Evolutionary conservation across 2,888 invertebrate species (phyloP).

Genomic region (Brachyopa scutellaris): DNA sequence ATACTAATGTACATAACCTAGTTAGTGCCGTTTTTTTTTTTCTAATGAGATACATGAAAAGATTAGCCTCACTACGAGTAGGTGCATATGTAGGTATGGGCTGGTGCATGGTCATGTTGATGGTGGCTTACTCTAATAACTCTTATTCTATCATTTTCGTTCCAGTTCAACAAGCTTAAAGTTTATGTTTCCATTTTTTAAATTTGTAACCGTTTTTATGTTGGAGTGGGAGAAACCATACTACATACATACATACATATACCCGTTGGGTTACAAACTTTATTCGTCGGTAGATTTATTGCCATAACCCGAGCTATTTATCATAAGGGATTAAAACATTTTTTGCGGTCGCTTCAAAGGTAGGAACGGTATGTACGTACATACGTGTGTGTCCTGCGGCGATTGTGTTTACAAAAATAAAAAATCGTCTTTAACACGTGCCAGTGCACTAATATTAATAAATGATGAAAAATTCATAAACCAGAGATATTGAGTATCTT

Average conservation of each 20-base stretch:
- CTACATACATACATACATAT: too few relatives aligned
- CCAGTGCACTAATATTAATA: not conserved
- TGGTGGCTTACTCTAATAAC: conserved; percentile 12
- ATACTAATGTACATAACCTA: conserved; percentile 66
- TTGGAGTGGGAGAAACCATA: not conserved
- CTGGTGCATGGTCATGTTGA: conserved; percentile 2
- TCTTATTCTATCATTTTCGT: conserved; percentile 11
- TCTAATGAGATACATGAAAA: conserved; percentile 18
- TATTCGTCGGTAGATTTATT: conserved; percentile 13
- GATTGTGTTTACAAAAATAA: too few relatives aligned
- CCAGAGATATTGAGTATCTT: not conserved
- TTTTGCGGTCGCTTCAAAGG: too few relatives aligned
- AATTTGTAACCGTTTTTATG: not conserved
- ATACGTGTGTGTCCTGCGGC: too few relatives aligned
- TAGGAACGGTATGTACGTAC: too few relatives aligned
- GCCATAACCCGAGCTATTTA: conserved; percentile 1
- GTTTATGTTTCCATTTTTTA: not conserved
- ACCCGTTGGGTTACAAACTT: not conserved
- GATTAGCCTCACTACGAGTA: conserved; percentile 15
- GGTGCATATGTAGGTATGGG: not conserved
- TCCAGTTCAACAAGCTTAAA: conserved; percentile 36
- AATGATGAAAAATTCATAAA: not conserved
- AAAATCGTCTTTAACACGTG: conserved; percentile 16
- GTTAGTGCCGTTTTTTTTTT: conserved; percentile 36
- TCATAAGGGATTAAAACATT: conserved; percentile 19